Conservation (phyloP, 2,113 vertebrate species). For the Lamprologus callipterus region DNA sequence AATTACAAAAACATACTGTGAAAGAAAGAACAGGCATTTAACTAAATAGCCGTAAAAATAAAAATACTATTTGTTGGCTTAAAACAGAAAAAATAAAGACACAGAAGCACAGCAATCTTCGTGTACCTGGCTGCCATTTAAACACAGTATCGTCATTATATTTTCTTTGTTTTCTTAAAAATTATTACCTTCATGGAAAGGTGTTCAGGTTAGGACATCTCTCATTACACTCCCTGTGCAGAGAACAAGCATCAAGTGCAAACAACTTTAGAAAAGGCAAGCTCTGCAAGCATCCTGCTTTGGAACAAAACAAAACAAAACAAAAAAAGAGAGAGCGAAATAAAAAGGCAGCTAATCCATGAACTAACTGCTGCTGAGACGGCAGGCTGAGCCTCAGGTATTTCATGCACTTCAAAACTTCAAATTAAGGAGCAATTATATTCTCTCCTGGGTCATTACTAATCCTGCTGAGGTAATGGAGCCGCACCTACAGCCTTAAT, state of each 20-base stretch:
- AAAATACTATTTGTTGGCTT: background rate
- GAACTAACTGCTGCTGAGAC: slow-evolving; percentile 30
- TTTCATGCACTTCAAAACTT: slow-evolving; percentile 56
- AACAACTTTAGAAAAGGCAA: background rate
- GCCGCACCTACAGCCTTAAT: slow-evolving; percentile 56
- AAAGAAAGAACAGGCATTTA: background rate
- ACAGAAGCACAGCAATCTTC: background rate
- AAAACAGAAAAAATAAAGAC: background rate
- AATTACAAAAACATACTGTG: background rate
- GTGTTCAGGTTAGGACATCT: background rate
- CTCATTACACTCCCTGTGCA: background rate
- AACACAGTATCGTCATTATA: background rate
- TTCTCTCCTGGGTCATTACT: slow-evolving; percentile 58
- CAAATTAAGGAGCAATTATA: slow-evolving; percentile 65
- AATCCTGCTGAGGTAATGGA: slow-evolving; percentile 54
- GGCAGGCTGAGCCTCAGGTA: slow-evolving; percentile 50
- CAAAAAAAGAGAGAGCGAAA: background rate
- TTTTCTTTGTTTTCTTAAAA: background rate
- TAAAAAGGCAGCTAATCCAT: slow-evolving; percentile 12
- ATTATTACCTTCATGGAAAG: background rate
- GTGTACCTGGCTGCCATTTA: background rate
- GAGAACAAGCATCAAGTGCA: background rate
- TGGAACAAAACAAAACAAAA: background rate
- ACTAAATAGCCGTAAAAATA: background rate
- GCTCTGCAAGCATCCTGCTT: background rate